phyloP scores from a whole-genome alignment of 2,888 invertebrate species.

The Heliconius erato region DNA sequence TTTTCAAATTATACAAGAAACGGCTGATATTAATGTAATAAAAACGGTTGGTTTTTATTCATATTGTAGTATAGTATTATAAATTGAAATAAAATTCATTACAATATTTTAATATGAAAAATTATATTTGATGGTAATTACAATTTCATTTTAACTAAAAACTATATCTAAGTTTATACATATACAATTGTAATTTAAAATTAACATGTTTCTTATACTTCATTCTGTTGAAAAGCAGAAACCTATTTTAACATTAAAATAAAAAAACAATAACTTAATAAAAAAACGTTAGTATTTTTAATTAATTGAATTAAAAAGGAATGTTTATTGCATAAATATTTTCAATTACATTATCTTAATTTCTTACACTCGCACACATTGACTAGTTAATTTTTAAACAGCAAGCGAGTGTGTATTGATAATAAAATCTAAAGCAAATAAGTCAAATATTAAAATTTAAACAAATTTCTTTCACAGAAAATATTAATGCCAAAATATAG shows the following conservation, averaged over 20 bases:
- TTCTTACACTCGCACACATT: constrained; percentile 66
- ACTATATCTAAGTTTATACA: constrained; percentile 39
- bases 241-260: not conserved
- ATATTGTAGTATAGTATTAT: not conserved
- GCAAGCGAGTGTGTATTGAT: constrained; percentile 56
- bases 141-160: constrained; percentile 46
- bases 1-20: too few relatives aligned
- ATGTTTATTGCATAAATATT: constrained; percentile 53
- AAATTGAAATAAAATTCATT: constrained; percentile 37
- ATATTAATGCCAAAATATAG: constrained; percentile 2
- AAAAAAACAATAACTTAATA: constrained; percentile 26
- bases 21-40: too few relatives aligned
- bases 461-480: not conserved
- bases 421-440: constrained; percentile 40
- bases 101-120: constrained; percentile 53
- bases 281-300: constrained; percentile 20
- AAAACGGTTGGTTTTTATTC: too few relatives aligned
- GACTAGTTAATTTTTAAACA: constrained; percentile 77
- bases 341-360: constrained; percentile 42
- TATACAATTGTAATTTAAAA: constrained; percentile 45
- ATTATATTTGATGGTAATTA: constrained; percentile 62
- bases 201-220: constrained; percentile 19
- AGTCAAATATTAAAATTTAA: constrained; percentile 37
- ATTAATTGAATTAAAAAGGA: constrained; percentile 43
- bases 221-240: constrained; percentile 22